Percentiles rank a stretch among this genome's conserved stretches.
Evolutionary conservation across 2,888 invertebrate genomes (phyloP).

Genomic region (Hermodice carunculata): DNA sequence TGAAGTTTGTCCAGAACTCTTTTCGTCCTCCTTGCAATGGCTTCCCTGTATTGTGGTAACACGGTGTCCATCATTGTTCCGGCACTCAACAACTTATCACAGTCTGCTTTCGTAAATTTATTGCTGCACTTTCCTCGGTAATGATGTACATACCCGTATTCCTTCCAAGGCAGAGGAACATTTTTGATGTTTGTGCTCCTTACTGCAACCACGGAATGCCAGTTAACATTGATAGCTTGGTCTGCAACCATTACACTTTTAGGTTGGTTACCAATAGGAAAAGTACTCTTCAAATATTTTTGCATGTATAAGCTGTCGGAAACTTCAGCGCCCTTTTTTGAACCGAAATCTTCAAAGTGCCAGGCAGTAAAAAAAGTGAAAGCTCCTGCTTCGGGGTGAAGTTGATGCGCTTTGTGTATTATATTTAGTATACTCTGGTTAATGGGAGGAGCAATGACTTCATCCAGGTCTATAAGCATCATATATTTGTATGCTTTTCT

Average conservation of each 20-base stretch:
- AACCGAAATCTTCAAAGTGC: constrained; percentile 28
- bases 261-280: constrained; percentile 24
- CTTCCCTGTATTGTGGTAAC: too few relatives aligned
- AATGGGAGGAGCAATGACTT: constrained; percentile 16
- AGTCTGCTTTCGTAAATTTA: constrained; percentile 19
- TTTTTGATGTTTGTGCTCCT: not conserved
- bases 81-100: constrained; percentile 2
- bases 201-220: constrained; percentile 12
- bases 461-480: constrained; percentile 21
- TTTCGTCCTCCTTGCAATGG: too few relatives aligned
- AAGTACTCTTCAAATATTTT: constrained; percentile 10
- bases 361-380: constrained; percentile 26
- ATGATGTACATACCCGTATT: constrained; percentile 19
- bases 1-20: too few relatives aligned
- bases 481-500: constrained; percentile 13
- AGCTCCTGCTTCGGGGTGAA: not conserved
- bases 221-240: constrained; percentile 17
- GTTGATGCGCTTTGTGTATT: not conserved
- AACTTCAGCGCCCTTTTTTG: not conserved
- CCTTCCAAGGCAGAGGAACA: constrained; percentile 4
- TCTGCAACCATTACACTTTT: constrained; percentile 21
- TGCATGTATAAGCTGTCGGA: constrained; percentile 21
- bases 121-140: constrained; percentile 19
- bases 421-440: not conserved
- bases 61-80: constrained; percentile 7